Evolutionary conservation across 1,140 invertebrate genomes (phyloP).

Genomic region (Leptopilina boulardi): DNA sequence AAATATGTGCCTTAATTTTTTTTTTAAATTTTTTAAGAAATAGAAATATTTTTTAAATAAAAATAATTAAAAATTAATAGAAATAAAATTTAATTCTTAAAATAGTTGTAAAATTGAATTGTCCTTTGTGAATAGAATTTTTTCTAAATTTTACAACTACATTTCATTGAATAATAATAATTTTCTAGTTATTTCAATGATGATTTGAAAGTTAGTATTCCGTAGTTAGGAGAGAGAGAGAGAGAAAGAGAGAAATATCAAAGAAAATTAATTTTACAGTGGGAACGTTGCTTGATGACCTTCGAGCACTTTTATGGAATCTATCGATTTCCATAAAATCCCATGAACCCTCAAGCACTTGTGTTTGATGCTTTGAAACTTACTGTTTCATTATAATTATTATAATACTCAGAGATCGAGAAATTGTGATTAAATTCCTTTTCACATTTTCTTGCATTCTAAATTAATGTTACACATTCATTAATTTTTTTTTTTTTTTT

Average conservation of each 20-base stretch:
- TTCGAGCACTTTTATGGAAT: constrained; percentile 18
- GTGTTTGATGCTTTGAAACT: neutral
- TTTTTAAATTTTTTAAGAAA: neutral
- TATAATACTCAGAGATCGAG: constrained; percentile 8
- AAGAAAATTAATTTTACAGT: neutral
- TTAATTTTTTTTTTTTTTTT: neutral
- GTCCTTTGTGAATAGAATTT: too few species aligned
- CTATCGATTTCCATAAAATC: constrained; percentile 26
- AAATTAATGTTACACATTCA: neutral
- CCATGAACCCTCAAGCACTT: neutral
- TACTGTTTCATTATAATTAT: neutral
- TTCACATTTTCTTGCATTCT: neutral
- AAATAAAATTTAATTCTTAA: neutral
- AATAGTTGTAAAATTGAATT: neutral
- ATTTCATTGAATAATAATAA: too few species aligned
- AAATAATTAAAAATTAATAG: neutral
- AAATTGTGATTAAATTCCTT: constrained; percentile 24
- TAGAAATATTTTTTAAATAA: neutral
- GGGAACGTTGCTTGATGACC: constrained; percentile 17
- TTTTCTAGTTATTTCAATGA: neutral
- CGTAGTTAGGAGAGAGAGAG: neutral
- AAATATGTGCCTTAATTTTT: neutral
- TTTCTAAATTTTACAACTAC: too few species aligned
- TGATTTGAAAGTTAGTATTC: neutral
- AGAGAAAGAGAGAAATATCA: neutral